phyloP scores from a whole-genome alignment of 2,888 invertebrate genomes.

The Arge pagana region DNA sequence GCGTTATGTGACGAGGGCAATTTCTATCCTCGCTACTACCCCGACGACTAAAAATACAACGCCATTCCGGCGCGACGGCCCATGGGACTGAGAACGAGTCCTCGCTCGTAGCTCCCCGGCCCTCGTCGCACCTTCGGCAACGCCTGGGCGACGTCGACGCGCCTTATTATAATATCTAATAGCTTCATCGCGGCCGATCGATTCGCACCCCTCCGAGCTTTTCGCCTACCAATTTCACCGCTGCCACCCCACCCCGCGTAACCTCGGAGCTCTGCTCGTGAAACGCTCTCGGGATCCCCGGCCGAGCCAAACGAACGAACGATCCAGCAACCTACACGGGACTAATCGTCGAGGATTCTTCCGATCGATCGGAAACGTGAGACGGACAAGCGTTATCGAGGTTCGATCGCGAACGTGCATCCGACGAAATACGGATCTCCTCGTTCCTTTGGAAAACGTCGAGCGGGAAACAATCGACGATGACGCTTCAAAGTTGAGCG shows the following conservation, averaged over 20 bases:
- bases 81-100: background rate
- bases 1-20: slow-evolving; percentile 9
- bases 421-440: too few species aligned
- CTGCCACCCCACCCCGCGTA: slow-evolving; percentile 4
- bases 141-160: slow-evolving; percentile 3
- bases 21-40: slow-evolving; percentile 8
- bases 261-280: too few species aligned
- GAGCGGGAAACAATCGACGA: too few species aligned
- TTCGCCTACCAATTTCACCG: slow-evolving; percentile 13
- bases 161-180: slow-evolving; percentile 20
- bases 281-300: slow-evolving; percentile 4
- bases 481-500: too few species aligned
- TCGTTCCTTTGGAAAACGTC: too few species aligned
- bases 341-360: too few species aligned
- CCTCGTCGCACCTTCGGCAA: background rate
- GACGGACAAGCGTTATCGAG: too few species aligned
- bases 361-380: too few species aligned
- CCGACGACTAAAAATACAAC: too few species aligned
- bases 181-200: slow-evolving; percentile 20
- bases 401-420: too few species aligned
- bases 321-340: too few species aligned
- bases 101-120: background rate
- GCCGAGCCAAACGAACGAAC: background rate
- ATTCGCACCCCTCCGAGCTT: slow-evolving; percentile 7
- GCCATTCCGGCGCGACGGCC: too few species aligned